Conservation (phyloP, 2,113 vertebrate genomes). For the Pseudorhombus dupliciocellatus region DNA sequence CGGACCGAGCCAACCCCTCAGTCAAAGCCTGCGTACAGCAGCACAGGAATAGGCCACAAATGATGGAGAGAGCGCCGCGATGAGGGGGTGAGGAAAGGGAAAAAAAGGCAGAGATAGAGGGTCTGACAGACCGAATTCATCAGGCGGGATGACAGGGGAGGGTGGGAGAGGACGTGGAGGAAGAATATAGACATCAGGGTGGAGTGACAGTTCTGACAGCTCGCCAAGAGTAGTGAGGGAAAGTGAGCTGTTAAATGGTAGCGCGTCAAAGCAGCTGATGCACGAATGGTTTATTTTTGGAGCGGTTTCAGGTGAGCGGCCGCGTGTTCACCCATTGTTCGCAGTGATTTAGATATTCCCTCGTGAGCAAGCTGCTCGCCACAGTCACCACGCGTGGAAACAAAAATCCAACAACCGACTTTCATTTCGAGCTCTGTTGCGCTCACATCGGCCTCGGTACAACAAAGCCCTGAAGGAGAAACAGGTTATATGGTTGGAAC, state of each 20-base stretch:
- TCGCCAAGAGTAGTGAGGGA: constrained; percentile 1
- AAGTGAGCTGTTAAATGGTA: constrained; percentile 29
- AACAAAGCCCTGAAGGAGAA: not conserved
- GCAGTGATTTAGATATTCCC: constrained; percentile 29
- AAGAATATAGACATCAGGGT: constrained; percentile 56
- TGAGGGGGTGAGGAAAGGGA: constrained; percentile 4
- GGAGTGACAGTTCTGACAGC: constrained; percentile 38
- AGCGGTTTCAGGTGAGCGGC: constrained; percentile 41
- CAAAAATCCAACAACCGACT: not conserved
- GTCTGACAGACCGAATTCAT: constrained; percentile 44
- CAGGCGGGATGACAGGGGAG: constrained; percentile 35
- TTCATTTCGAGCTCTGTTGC: not conserved
- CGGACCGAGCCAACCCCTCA: constrained; percentile 35
- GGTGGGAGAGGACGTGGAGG: constrained; percentile 24
- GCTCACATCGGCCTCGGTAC: not conserved
- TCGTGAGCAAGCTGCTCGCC: not conserved
- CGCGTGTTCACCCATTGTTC: constrained; percentile 29
- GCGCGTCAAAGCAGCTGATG: constrained; percentile 33
- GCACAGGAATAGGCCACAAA: constrained; percentile 56
- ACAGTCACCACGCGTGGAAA: constrained; percentile 2
- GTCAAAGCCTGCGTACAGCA: constrained; percentile 29
- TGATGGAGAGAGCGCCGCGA: constrained; percentile 47
- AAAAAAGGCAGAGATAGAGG: constrained; percentile 8
- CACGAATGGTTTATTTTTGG: constrained; percentile 46
- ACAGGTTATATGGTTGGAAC: no score